Conservation (phyloP, 2,797 vertebrate genomes). For the Gymnodraco acuticeps region DNA sequence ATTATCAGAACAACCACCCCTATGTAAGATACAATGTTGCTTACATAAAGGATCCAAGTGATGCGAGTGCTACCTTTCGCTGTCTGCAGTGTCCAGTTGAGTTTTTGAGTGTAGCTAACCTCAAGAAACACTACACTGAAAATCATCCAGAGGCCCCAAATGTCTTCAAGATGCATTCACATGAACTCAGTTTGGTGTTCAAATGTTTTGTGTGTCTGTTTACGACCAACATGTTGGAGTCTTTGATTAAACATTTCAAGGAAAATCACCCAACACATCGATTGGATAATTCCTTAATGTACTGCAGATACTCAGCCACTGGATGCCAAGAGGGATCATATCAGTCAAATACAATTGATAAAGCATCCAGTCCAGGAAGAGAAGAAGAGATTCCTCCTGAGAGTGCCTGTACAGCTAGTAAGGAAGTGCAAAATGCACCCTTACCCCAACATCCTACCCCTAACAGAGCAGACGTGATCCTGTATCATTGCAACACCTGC, state of each 20-base stretch:
- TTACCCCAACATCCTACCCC: slow-evolving; percentile 75
- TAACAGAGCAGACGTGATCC: slow-evolving; percentile 68
- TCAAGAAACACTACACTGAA: slow-evolving; percentile 88
- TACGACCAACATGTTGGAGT: slow-evolving; percentile 81
- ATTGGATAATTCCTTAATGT: slow-evolving; percentile 90
- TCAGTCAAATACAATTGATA: slow-evolving; percentile 78
- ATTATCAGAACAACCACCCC: slow-evolving; percentile 91
- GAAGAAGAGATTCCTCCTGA: slow-evolving; percentile 81
- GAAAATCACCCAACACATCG: slow-evolving; percentile 88
- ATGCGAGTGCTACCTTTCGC: slow-evolving; percentile 89
- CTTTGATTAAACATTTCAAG: slow-evolving; percentile 91
- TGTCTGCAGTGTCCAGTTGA: slow-evolving; percentile 94
- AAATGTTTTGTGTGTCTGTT: slow-evolving; percentile 91
- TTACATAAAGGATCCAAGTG: slow-evolving; percentile 88
- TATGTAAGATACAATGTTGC: slow-evolving; percentile 87
- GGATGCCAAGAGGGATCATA: slow-evolving; percentile 78
- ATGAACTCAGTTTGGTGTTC: slow-evolving; percentile 87
- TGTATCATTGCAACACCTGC: slow-evolving; percentile 91
- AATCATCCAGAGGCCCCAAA: slow-evolving; percentile 90
- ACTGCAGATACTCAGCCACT: slow-evolving; percentile 87
- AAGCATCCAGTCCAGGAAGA: slow-evolving; percentile 81
- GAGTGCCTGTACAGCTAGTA: slow-evolving; percentile 74
- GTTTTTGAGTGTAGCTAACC: slow-evolving; percentile 85
- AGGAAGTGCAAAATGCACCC: slow-evolving; percentile 75
- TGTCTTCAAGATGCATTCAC: slow-evolving; percentile 81